Evolutionary conservation across 2,888 invertebrate genomes (phyloP), one percentile per base, ranked within the genome.

Genomic region (Coecobrya sp.): DNA sequence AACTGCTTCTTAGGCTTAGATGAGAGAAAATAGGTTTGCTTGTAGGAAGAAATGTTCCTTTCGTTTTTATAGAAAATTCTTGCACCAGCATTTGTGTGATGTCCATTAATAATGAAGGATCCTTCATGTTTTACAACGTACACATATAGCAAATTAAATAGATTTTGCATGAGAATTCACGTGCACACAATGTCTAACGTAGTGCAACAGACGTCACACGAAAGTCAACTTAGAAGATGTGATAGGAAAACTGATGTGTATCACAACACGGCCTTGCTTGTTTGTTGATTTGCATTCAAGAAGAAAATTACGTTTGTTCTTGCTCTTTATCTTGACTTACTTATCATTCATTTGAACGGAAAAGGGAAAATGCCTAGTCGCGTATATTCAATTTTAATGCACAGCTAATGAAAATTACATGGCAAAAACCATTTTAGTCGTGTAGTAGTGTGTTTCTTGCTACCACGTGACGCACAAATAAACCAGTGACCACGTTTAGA

Each of bases 221-320:
- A 27, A 52, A 52, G 79, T 27, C 79, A 5, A 16, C 79, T 1
- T 16, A 76, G 16, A 19, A 55, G 16, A 16, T 55, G 27, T 79
- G 79, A 79, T 16, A 52, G 25, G 52, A 27, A 79, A 55, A 52
- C 27, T 42, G 19, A 73, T 42, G 42, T 27, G 19, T 2, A 36
- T 36, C 36, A 36, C 59, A 10, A 27, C 73, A 45, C 30, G 30
- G 49, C 36, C 49, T 76, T 55, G 30, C 59, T 36, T 45, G 45
- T 22, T 79, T 30, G 85, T 52, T 87, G 87, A 88, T 88, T 88
- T 79, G 79, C 88, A 88, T 88, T 88, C 88, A 88, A 62, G 88
- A 88, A 55, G 79, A 79, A 88, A 88, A 88, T 88, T 88, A 49
- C 65, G 45, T 52, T 79, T 25, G 79, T 27, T 16, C 55, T 52